Conservation (phyloP, 2,113 vertebrate genomes). For the Charina bottae region DNA sequence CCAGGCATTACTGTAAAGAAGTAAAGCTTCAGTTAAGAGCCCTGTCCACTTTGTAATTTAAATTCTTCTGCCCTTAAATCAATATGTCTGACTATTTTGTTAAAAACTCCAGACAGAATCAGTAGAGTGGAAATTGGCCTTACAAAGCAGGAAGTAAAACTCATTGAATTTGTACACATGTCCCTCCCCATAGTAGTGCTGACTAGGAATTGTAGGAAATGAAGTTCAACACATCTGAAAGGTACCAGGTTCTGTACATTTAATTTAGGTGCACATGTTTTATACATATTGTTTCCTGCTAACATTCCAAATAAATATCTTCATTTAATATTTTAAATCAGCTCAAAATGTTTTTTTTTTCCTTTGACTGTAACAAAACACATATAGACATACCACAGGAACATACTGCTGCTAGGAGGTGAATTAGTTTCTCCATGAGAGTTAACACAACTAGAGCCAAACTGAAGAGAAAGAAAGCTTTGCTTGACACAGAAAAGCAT, state of each 20-base stretch:
- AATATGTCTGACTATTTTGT: not conserved
- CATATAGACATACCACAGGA: slow-evolving; percentile 28
- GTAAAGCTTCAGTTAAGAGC: not conserved
- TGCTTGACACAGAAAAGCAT: not conserved
- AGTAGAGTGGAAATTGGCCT: not conserved
- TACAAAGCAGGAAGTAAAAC: not conserved
- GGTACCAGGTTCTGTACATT: not conserved
- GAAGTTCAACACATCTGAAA: not conserved
- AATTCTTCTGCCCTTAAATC: not conserved
- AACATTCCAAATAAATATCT: not conserved
- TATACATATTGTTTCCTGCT: not conserved
- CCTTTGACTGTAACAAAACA: slow-evolving; percentile 15
- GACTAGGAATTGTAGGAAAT: not conserved
- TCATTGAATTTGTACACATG: not conserved
- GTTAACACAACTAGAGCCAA: not conserved
- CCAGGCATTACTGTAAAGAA: not conserved
- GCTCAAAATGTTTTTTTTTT: not conserved
- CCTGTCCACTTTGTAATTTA: not conserved
- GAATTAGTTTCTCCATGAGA: not conserved
- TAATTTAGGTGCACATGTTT: not conserved
- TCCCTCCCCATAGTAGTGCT: not conserved
- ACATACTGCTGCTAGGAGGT: not conserved
- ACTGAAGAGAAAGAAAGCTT: slow-evolving; percentile 8
- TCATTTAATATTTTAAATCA: not conserved
- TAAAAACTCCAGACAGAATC: not conserved